Evolutionary conservation across 2,113 vertebrate genomes (phyloP).

Genomic region (Nesospiza acunhae): DNA sequence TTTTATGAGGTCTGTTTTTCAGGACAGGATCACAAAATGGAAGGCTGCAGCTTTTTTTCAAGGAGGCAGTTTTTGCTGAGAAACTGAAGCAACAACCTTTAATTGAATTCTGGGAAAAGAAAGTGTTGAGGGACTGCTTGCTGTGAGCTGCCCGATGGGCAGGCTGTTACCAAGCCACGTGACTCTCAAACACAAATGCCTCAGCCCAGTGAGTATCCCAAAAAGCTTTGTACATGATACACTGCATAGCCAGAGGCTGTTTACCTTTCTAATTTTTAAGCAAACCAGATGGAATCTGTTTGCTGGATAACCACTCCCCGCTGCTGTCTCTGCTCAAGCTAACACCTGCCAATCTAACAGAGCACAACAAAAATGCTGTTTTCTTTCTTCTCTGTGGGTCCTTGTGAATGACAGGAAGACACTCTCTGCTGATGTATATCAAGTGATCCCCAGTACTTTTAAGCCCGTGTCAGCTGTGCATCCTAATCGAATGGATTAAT

Average conservation of each 20-base stretch:
- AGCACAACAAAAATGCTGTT: not conserved
- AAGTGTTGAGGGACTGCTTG: not conserved
- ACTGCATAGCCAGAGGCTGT: slow-evolving; percentile 4
- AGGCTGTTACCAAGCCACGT: slow-evolving; percentile 35
- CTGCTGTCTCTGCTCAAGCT: not conserved
- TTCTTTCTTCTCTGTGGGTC: not conserved
- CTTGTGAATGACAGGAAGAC: not conserved
- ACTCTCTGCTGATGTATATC: not conserved
- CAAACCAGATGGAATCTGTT: slow-evolving; percentile 24
- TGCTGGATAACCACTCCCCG: not conserved
- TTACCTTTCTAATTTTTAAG: slow-evolving; percentile 53
- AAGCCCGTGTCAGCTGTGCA: not conserved
- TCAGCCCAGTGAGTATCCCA: not conserved
- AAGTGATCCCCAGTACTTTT: not conserved
- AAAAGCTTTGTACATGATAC: not conserved
- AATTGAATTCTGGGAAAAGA: slow-evolving; percentile 12
- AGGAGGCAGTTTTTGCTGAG: not conserved
- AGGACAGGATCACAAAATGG: not conserved
- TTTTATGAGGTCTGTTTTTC: not conserved
- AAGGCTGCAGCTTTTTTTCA: not conserved
- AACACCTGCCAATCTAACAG: not conserved
- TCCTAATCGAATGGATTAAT: not conserved
- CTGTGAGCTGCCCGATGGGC: not conserved
- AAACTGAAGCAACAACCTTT: slow-evolving; percentile 1
- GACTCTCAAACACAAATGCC: slow-evolving; percentile 1